These are phyloP conservation scores for Melanerpes formicivorus DNA, from an alignment of 2,113 vertebrate genomes.

Conservation along the genomic window DNA sequence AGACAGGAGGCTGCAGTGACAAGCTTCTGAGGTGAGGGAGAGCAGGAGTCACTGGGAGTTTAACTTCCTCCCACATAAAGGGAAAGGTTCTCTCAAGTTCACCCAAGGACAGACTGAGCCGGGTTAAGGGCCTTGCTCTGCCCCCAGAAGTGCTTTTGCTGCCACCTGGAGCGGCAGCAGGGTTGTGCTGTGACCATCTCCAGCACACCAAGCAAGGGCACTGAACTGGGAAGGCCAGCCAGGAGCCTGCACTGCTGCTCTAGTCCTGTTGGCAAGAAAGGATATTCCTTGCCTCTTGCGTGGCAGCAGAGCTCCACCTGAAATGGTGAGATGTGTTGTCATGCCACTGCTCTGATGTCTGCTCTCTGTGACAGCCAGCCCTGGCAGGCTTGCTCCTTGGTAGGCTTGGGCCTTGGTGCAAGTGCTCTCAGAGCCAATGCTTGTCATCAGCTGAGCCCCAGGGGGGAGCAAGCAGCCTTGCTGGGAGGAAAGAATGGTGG, in stretches of 20 bases:
- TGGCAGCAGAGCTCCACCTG: background rate
- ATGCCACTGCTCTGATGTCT: background rate
- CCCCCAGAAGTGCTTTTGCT: background rate
- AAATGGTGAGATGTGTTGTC: accelerated
- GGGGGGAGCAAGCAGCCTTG: background rate
- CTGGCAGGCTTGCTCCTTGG: background rate
- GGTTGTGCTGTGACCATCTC: background rate
- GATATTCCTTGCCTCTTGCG: background rate
- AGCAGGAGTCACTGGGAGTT: accelerated
- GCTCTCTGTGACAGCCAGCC: background rate
- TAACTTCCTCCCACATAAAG: accelerated
- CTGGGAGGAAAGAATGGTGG: background rate
- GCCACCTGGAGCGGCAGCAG: background rate
- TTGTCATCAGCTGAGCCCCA: background rate
- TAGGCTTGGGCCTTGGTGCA: background rate
- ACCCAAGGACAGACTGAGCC: background rate
- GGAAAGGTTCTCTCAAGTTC: background rate
- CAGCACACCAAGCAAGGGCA: accelerated
- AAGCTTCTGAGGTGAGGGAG: background rate
- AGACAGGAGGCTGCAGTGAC: background rate
- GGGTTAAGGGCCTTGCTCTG: background rate
- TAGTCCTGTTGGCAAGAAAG: background rate
- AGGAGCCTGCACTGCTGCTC: background rate
- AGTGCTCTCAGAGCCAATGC: background rate
- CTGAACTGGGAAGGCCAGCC: background rate